phyloP scores from a whole-genome alignment of 2,797 vertebrate species.

The Peromyscus aztecus region DNA sequence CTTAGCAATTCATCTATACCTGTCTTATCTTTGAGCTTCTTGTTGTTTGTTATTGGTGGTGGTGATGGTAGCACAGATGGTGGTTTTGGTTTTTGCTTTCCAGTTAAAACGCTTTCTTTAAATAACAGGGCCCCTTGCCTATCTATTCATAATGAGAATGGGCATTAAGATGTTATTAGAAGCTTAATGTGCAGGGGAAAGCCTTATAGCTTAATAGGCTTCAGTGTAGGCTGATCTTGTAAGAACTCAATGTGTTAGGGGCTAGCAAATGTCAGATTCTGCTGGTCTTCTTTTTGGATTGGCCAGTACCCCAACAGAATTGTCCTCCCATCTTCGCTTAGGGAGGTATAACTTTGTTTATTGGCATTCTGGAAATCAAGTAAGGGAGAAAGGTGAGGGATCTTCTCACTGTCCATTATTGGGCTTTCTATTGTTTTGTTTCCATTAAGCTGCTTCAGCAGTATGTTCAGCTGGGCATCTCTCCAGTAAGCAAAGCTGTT shows the following conservation, averaged over 20 bases:
- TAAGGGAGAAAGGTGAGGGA: background rate
- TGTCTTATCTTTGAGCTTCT: background rate
- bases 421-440: background rate
- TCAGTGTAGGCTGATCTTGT: background rate
- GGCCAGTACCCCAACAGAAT: background rate
- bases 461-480: background rate
- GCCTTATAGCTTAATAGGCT: background rate
- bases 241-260: background rate
- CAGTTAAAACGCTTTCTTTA: background rate
- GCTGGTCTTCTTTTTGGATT: background rate
- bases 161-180: background rate
- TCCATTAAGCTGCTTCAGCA: background rate
- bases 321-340: background rate
- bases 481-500: conserved; percentile 67
- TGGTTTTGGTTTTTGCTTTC: background rate
- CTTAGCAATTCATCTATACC: too few species aligned
- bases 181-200: background rate
- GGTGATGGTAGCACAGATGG: background rate
- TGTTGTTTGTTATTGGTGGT: background rate
- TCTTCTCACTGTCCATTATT: background rate
- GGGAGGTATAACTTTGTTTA: background rate
- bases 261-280: background rate
- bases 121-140: background rate
- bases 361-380: background rate
- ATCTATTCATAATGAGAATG: background rate